Evolutionary conservation across 2,888 invertebrate genomes (phyloP).

Genomic region (Pherbina coryleti): DNA sequence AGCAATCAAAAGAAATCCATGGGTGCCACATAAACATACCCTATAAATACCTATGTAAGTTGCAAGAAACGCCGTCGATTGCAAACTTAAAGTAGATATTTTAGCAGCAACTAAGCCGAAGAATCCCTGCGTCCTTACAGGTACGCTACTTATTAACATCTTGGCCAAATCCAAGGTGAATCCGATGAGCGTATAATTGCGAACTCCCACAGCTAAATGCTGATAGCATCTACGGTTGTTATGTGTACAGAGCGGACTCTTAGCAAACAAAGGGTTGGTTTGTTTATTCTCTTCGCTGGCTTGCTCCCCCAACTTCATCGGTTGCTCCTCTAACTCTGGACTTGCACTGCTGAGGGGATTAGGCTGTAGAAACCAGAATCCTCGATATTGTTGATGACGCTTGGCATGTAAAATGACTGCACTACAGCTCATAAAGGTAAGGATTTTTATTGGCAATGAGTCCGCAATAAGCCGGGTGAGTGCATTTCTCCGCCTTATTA

Average conservation of each 20-base stretch:
- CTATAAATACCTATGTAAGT: constrained; percentile 60
- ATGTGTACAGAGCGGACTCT: not conserved
- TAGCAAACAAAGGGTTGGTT: not conserved
- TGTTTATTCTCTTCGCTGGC: constrained; percentile 1
- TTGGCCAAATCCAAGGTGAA: constrained; percentile 56
- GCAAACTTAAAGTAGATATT: constrained; percentile 46
- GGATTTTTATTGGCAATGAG: constrained; percentile 52
- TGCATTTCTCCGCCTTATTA: constrained; percentile 50
- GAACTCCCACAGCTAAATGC: constrained; percentile 52
- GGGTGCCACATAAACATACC: constrained; percentile 49
- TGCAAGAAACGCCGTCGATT: constrained; percentile 54
- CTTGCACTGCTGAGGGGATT: constrained; percentile 26
- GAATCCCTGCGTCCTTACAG: constrained; percentile 21
- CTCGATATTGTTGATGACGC: constrained; percentile 44
- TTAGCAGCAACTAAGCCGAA: constrained; percentile 37
- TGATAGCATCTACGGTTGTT: constrained; percentile 25
- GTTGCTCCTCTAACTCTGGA: not conserved
- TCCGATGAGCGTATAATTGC: constrained; percentile 56
- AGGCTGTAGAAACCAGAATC: constrained; percentile 59
- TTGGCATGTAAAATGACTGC: constrained; percentile 55
- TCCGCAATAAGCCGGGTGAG: constrained; percentile 48
- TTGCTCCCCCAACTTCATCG: not conserved
- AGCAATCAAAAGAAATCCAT: not conserved
- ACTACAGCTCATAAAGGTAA: constrained; percentile 61
- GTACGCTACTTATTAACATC: constrained; percentile 39